phyloP scores from a whole-genome alignment of 2,797 vertebrate species.

The Mallotus villosus region DNA sequence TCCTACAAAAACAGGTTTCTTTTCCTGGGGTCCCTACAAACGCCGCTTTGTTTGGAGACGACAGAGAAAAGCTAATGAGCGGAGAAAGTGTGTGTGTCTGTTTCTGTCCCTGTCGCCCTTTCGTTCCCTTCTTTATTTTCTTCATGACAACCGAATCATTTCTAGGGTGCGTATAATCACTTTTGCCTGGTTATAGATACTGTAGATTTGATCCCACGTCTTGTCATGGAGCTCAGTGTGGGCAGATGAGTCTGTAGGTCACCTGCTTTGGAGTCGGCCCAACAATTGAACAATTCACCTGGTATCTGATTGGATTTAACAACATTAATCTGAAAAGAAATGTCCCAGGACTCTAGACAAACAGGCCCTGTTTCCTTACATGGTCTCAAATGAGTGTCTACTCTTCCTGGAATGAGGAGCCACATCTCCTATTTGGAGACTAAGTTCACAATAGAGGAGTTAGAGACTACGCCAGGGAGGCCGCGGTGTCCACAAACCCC shows the following conservation, averaged over 20 bases:
- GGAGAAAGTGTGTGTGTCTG: slow-evolving; percentile 7
- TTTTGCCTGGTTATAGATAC: background rate
- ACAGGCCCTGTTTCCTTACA: background rate
- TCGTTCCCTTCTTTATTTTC: background rate
- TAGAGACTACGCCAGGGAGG: background rate
- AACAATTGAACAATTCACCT: slow-evolving; percentile 6
- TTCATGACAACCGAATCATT: background rate
- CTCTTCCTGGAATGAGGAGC: background rate
- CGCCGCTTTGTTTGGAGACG: slow-evolving; percentile 43
- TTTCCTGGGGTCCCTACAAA: slow-evolving; percentile 39
- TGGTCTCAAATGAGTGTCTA: background rate
- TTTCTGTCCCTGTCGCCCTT: background rate
- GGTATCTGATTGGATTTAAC: slow-evolving; percentile 5
- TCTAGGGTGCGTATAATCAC: background rate
- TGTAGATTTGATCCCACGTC: too few relatives aligned
- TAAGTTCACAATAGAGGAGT: slow-evolving; percentile 1
- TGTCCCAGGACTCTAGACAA: background rate
- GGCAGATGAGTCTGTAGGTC: background rate
- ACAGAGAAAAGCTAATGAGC: slow-evolving; percentile 25
- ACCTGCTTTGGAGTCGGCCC: background rate
- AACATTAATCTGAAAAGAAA: slow-evolving; percentile 1
- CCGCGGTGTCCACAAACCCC: background rate
- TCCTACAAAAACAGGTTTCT: slow-evolving; percentile 37
- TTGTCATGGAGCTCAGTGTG: background rate
- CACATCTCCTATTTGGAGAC: background rate